Conservation (phyloP, 30 jellyfish, hydroid and myxozoan species). For the Hydra vulgaris region DNA sequence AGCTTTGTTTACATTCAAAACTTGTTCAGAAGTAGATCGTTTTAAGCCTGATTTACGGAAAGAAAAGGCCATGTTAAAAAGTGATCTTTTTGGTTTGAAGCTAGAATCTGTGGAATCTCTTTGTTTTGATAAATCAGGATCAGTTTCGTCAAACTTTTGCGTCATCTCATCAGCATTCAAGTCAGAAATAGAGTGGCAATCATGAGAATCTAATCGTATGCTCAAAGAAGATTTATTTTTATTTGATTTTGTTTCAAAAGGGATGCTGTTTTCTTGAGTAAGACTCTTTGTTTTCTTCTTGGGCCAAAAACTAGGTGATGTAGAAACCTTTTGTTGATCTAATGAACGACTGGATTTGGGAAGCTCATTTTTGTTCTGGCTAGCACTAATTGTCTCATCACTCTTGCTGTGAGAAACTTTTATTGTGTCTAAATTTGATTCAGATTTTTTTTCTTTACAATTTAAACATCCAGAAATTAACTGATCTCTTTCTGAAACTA, state of each 20-base stretch:
- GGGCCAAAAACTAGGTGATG: conserved; percentile 15
- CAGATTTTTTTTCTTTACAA: neutral
- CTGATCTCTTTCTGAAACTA: neutral
- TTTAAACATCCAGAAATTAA: no score
- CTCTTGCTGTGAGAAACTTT: conserved; percentile 22
- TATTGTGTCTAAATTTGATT: neutral
- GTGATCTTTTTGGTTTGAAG: conserved; percentile 30
- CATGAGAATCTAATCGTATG: neutral
- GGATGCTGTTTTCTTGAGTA: neutral
- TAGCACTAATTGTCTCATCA: conserved; percentile 14
- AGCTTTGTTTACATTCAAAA: neutral
- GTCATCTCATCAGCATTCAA: neutral
- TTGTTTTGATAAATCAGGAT: neutral
- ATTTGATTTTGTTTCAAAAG: conserved; percentile 7
- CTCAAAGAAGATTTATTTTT: no score
- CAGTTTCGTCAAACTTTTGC: neutral
- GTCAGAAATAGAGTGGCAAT: neutral
- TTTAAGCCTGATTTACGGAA: conserved; percentile 15
- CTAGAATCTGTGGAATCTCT: neutral
- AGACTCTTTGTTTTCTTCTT: conserved; percentile 19
- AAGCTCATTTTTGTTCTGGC: neutral
- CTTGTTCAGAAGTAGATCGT: conserved; percentile 31
- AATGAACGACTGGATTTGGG: neutral
- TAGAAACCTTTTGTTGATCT: neutral
- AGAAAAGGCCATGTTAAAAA: neutral